These are phyloP conservation scores for Talpa occidentalis DNA, from an alignment of 2,113 vertebrate genomes.

Conservation along the genomic window DNA sequence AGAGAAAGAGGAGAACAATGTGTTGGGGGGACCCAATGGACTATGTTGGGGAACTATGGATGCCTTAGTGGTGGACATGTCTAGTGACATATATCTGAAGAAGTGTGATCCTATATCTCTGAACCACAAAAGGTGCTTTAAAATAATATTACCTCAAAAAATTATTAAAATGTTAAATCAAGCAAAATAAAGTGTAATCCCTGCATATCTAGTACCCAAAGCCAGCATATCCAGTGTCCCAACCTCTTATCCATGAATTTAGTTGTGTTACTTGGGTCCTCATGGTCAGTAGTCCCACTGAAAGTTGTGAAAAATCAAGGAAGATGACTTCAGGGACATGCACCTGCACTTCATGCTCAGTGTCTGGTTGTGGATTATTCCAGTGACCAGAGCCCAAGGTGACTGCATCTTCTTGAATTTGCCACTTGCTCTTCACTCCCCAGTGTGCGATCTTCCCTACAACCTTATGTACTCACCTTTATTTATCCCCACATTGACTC, in stretches of 20 bases:
- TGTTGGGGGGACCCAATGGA: no score
- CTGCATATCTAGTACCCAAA: not conserved
- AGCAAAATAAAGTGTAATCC: not conserved
- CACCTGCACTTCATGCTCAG: not conserved
- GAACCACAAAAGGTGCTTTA: no score
- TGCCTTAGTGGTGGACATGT: no score
- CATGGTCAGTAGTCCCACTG: not conserved
- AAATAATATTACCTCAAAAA: no score
- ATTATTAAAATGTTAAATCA: no score
- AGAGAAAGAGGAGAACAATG: no score
- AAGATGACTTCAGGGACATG: no score
- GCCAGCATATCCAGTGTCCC: no score
- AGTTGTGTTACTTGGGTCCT: not conserved
- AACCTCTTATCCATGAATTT: not conserved
- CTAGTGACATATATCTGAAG: no score
- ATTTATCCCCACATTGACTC: not conserved
- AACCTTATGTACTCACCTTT: not conserved
- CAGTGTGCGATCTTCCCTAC: not conserved
- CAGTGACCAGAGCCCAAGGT: accelerated
- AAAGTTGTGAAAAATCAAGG: not conserved
- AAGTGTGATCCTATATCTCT: no score
- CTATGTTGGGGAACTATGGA: no score
- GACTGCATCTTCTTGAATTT: not conserved
- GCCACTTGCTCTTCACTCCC: not conserved
- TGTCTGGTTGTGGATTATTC: not conserved